Percentiles rank a stretch among this genome's conserved stretches.
These are phyloP conservation scores for Ochropacha duplaris DNA, from an alignment of 2,888 invertebrate genomes.

Conservation along the genomic window DNA sequence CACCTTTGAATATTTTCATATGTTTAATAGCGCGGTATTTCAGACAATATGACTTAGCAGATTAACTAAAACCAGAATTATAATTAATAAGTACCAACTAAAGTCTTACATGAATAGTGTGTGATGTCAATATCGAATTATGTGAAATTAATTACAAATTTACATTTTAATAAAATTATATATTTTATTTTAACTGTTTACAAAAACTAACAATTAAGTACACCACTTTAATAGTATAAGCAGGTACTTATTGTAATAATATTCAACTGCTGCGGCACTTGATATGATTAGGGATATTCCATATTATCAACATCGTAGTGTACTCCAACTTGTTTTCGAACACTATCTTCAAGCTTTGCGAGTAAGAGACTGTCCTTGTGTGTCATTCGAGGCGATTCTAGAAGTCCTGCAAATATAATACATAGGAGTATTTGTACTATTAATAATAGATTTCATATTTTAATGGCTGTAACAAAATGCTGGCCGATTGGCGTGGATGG, in stretches of 20 bases:
- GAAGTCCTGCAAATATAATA: conserved; percentile 68
- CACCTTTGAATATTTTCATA: conserved; percentile 87
- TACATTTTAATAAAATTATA: neutral
- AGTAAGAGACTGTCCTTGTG: conserved; percentile 84
- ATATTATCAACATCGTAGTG: conserved; percentile 63
- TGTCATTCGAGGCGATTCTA: conserved; percentile 86
- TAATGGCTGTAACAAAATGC: neutral
- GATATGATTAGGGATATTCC: conserved; percentile 7
- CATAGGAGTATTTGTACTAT: neutral
- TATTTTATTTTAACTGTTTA: neutral
- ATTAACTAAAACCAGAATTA: conserved; percentile 45
- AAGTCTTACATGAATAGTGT: neutral
- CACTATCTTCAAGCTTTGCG: conserved; percentile 85
- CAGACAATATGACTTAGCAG: conserved; percentile 89
- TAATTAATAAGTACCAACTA: neutral
- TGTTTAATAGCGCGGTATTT: conserved; percentile 89
- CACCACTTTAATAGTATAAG: neutral
- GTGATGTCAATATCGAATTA: neutral
- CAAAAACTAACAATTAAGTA: neutral
- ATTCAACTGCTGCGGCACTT: neutral
- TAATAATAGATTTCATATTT: neutral
- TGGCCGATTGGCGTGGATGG: too few relatives aligned
- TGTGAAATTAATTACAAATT: neutral
- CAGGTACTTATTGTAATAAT: neutral
- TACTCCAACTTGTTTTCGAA: conserved; percentile 84